Base-by-base conservation (phyloP, 2,113 vertebrate genomes). In the Heterochromis multidens region DNA sequence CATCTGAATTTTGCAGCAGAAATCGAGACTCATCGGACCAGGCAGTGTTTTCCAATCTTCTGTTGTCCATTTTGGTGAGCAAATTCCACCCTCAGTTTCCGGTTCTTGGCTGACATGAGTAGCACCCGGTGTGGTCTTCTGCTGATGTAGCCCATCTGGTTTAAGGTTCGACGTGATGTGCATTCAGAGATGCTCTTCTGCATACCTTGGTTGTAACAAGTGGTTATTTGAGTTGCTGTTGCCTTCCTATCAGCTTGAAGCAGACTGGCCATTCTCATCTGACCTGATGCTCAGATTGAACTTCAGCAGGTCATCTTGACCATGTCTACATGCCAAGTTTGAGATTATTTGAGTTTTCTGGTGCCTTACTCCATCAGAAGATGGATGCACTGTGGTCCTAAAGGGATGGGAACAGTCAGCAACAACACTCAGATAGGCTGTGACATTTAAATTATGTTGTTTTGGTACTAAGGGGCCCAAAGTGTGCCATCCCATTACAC, bases 31-130 rank as follows among this genome's bases (percentile, higher is more conserved):
- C 35, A 40, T 25, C 62, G 17, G 13, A 67, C 37, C 63, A 43
- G 0, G 2, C n/a, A 43, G 43, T 43, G 5, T 43, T 43, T 67
- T 43, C 63, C 63, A 25, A 40, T 0, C 63, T 67, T 67, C 37
- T 67, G n/a, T 67, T 43, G 37, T 14, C 4, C 43, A 67, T 25
- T 67, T 67, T 67, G 40, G 35, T 43, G 37, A 67, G 10, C 37
- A 17, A 43, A 17, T 67, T 67, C 35, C 4, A 43, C n/a, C 37
- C 63, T 67, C n/a, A 6, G 13, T 37, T 67, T 67, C 7, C 13
- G 43, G 63, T 67, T 67, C 0, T 25, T 67, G n/a, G 5, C 35
- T 43, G n/a, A 67, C 7, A 17, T 35, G 63, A 43, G 63, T 37
- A 43, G 1, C n/a, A 25, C 0, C 25, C 0, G 16, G 37, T 43